A percentile compares a stretch with the other conserved stretches of the same genome.
phyloP scores from a whole-genome alignment of 2,888 invertebrate species.

The Lepidonotus clava region DNA sequence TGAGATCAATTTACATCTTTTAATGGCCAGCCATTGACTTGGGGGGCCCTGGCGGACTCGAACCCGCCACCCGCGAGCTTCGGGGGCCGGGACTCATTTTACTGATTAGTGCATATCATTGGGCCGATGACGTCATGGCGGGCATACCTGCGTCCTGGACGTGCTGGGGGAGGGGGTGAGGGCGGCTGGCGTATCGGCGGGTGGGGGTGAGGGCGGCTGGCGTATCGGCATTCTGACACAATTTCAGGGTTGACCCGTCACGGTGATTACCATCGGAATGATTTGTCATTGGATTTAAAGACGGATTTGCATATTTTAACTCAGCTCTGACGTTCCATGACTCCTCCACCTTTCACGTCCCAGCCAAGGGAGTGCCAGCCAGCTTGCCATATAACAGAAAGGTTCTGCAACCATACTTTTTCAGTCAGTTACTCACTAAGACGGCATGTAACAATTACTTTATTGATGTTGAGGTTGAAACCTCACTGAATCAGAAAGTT shows the following conservation, averaged over 20 bases:
- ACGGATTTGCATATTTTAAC: conserved; percentile 46
- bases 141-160: neutral
- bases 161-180: neutral
- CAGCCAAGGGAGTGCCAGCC: too few relatives aligned
- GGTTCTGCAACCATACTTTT: too few relatives aligned
- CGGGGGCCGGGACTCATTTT: neutral
- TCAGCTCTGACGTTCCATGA: neutral
- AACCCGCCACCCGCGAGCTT: conserved; percentile 11
- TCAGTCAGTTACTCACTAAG: too few relatives aligned
- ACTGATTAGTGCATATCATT: conserved; percentile 16
- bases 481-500: too few relatives aligned
- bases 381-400: too few relatives aligned
- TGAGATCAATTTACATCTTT: conserved; percentile 47
- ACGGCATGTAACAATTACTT: too few relatives aligned
- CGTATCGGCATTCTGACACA: conserved; percentile 41
- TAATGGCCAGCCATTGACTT: neutral
- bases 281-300: conserved; percentile 38
- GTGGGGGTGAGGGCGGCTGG: neutral
- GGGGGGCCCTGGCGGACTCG: neutral
- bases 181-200: neutral
- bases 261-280: conserved; percentile 17
- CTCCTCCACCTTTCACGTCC: neutral
- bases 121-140: neutral
- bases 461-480: too few relatives aligned
- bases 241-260: conserved; percentile 40